Evolutionary conservation across 1,140 invertebrate species (phyloP), one percentile per base, ranked within the genome.

Genomic region (Eriocheir sinensis): DNA sequence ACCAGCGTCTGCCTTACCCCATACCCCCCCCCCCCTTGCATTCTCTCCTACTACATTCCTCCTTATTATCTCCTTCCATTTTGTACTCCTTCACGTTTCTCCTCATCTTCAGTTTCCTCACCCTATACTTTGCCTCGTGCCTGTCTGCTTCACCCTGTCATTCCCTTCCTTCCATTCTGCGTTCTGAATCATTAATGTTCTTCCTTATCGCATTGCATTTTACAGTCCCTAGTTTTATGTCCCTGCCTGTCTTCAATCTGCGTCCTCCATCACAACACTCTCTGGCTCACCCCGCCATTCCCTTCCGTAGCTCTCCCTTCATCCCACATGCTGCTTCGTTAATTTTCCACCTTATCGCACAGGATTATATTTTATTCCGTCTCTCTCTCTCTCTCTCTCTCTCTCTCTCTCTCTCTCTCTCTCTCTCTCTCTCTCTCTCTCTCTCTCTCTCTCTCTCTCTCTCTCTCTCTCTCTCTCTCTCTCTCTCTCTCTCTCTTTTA

Each of bases 51-150:
- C n/a, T n/a, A n/a, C n/a, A n/a, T n/a, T n/a, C n/a, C n/a, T n/a
- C 60, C 60, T 72, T 72, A 72, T 72, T n/a, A 72, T 72, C 60
- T 72, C n/a, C 60, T n/a, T 72, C 60, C 12, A 15, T 72, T 72
- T 72, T n/a, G n/a, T 72, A 15, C 60, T 15, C 60, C 12, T n/a
- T 15, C 60, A 72, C 60, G n/a, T 72, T n/a, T 72, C n/a, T 72
- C 60, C n/a, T 72, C n/a, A 72, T 72, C 60, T n/a, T 72, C 60
- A n/a, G 60, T n/a, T 72, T 72, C 60, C 60, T 72, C 60, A 72
- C n/a, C n/a, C n/a, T n/a, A 15, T 72, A 72, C 60, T 15, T 72
- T 72, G n/a, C n/a, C n/a, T n/a, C n/a, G n/a, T n/a, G n/a, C n/a
- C n/a, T n/a, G n/a, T n/a, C n/a, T n/a, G n/a, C n/a, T n/a, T n/a